phyloP scores from a whole-genome alignment of 2,888 invertebrate genomes.

The Lamproptera curius region DNA sequence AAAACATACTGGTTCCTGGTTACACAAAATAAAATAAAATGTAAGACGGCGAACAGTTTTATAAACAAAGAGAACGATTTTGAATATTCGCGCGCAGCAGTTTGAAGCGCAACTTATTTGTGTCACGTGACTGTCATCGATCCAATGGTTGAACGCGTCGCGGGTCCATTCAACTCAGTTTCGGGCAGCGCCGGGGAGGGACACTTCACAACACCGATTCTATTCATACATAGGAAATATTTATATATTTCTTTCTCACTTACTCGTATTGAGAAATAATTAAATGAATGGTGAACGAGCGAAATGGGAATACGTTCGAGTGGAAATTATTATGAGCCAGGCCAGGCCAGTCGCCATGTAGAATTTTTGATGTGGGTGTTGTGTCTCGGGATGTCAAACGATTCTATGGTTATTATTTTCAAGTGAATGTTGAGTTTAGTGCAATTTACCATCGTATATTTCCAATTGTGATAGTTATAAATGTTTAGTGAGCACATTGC shows the following conservation, averaged over 20 bases:
- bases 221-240: constrained; percentile 75
- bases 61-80: constrained; percentile 24
- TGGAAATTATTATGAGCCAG: constrained; percentile 75
- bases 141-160: constrained; percentile 77
- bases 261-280: constrained; percentile 68
- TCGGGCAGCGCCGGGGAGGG: constrained; percentile 57
- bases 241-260: constrained; percentile 64
- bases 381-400: constrained; percentile 71
- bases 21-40: no score
- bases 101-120: constrained; percentile 50
- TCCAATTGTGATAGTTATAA: constrained; percentile 44
- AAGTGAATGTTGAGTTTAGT: constrained; percentile 65
- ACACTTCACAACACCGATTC: constrained; percentile 72
- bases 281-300: constrained; percentile 73
- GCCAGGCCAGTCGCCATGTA: constrained; percentile 72
- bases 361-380: constrained; percentile 77
- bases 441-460: constrained; percentile 53
- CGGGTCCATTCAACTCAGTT: constrained; percentile 78
- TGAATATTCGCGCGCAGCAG: constrained; percentile 42
- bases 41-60: no score
- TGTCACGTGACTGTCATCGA: constrained; percentile 75
- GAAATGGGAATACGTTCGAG: constrained; percentile 72
- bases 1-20: no score
- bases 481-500: constrained; percentile 47
- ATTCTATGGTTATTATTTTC: constrained; percentile 74